These are phyloP conservation scores for Salminus brasiliensis DNA, from an alignment of 2,113 vertebrate species.

Conservation along the genomic window DNA sequence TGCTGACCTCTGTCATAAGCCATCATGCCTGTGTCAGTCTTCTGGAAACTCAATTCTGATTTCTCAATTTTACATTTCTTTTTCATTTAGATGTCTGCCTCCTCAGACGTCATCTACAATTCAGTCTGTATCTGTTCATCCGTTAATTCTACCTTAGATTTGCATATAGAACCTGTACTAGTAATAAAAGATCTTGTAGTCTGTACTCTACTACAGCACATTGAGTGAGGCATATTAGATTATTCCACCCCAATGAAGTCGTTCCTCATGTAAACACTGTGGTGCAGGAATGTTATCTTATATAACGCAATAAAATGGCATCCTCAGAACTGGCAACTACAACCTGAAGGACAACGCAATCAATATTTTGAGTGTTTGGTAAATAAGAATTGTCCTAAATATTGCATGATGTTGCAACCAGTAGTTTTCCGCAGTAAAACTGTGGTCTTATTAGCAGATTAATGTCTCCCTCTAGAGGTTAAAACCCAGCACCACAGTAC, in stretches of 20 bases:
- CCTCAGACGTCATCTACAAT: not conserved
- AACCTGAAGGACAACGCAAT: not conserved
- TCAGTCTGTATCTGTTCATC: not conserved
- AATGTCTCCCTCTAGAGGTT: conserved; percentile 10
- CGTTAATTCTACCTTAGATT: not conserved
- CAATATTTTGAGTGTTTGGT: not conserved
- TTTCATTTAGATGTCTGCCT: not conserved
- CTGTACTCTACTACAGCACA: too few species aligned
- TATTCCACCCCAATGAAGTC: too few species aligned
- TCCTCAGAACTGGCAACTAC: not conserved
- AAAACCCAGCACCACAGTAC: not conserved
- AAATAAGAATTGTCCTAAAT: not conserved
- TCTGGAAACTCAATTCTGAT: not conserved
- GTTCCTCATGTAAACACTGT: not conserved
- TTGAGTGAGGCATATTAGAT: too few species aligned
- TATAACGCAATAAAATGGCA: too few species aligned
- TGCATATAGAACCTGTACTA: not conserved
- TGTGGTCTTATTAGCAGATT: not conserved
- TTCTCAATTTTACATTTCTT: not conserved
- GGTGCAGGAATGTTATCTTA: too few species aligned
- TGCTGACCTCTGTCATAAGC: conserved; percentile 19
- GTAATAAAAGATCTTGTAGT: too few species aligned
- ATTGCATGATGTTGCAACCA: too few species aligned
- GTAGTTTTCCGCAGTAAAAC: not conserved
- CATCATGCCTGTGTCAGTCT: not conserved